A percentile compares a stretch with the other conserved stretches of the same genome.
Conservation (phyloP, 2,113 vertebrate genomes). For the Silurus glanis region DNA sequence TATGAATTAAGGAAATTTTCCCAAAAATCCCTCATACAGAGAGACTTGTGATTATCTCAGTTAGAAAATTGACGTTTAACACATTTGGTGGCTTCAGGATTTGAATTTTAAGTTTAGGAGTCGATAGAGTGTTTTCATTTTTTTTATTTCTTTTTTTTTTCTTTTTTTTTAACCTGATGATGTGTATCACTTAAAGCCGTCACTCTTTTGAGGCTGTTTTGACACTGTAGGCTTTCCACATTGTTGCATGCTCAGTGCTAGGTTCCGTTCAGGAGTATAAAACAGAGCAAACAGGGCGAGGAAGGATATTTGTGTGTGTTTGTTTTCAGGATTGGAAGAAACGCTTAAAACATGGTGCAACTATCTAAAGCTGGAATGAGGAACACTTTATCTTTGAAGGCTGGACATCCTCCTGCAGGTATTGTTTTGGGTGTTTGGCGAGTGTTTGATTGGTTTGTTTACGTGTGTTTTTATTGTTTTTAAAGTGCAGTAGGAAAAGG, state of each 20-base stretch:
- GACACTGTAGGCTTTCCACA: constrained; percentile 28
- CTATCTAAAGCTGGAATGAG: constrained; percentile 61
- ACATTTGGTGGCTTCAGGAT: too few species aligned
- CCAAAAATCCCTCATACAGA: too few species aligned
- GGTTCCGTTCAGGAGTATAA: constrained; percentile 30
- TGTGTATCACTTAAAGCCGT: background rate
- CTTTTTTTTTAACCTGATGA: background rate
- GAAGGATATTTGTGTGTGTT: background rate
- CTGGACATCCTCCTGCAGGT: constrained; percentile 76
- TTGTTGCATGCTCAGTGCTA: background rate
- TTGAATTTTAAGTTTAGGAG: background rate
- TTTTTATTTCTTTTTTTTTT: background rate
- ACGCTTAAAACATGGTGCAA: constrained; percentile 65
- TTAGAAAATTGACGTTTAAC: too few species aligned
- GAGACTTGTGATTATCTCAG: too few species aligned
- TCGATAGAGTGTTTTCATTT: background rate
- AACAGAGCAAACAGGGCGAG: background rate
- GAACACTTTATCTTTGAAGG: constrained; percentile 61
- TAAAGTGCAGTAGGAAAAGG: too few species aligned
- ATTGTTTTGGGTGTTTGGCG: background rate
- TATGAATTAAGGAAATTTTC: too few species aligned
- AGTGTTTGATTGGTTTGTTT: background rate
- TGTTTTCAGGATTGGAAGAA: background rate
- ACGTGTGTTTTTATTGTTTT: background rate
- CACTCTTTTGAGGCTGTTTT: background rate